These are phyloP conservation scores for Heterotis niloticus DNA, from an alignment of 2,113 vertebrate genomes.

Conservation along the genomic window DNA sequence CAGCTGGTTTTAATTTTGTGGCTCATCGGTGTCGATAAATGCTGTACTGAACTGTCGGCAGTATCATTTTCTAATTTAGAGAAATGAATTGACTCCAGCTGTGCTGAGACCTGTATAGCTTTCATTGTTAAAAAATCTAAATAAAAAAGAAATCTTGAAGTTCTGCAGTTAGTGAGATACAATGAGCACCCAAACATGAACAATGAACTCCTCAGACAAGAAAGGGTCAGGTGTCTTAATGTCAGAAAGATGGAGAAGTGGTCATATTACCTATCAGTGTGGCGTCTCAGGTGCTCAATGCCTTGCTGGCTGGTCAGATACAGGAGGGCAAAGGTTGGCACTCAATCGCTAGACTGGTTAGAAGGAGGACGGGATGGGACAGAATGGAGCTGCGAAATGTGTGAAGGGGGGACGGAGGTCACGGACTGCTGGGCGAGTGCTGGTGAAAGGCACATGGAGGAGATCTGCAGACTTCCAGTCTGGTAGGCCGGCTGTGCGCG, in stretches of 20 bases:
- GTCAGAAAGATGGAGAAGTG: too few relatives aligned
- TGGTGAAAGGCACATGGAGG: slow-evolving; percentile 37
- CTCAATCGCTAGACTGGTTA: neutral
- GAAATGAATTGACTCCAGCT: too few relatives aligned
- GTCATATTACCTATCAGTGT: neutral
- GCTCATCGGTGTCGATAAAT: too few relatives aligned
- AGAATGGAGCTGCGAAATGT: neutral
- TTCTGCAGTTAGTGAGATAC: too few relatives aligned
- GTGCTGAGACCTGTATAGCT: too few relatives aligned
- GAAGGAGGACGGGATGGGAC: neutral
- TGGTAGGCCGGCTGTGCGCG: slow-evolving; percentile 36
- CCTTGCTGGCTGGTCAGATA: neutral
- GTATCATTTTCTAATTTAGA: too few relatives aligned
- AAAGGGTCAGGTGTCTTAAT: too few relatives aligned
- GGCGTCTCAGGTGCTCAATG: neutral
- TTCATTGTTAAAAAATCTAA: neutral
- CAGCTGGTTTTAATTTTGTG: too few relatives aligned
- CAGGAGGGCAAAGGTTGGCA: neutral
- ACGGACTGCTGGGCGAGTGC: neutral
- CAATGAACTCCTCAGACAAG: too few relatives aligned
- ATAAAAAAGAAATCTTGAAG: too few relatives aligned
- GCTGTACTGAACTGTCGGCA: too few relatives aligned
- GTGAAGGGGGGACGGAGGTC: neutral
- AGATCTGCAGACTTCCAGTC: slow-evolving; percentile 39
- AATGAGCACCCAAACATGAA: too few relatives aligned